Percentiles rank a stretch among this genome's conserved stretches.
These are phyloP conservation scores for Doryteuthis pealeii DNA, from an alignment of 1,140 invertebrate genomes.

Conservation along the genomic window DNA sequence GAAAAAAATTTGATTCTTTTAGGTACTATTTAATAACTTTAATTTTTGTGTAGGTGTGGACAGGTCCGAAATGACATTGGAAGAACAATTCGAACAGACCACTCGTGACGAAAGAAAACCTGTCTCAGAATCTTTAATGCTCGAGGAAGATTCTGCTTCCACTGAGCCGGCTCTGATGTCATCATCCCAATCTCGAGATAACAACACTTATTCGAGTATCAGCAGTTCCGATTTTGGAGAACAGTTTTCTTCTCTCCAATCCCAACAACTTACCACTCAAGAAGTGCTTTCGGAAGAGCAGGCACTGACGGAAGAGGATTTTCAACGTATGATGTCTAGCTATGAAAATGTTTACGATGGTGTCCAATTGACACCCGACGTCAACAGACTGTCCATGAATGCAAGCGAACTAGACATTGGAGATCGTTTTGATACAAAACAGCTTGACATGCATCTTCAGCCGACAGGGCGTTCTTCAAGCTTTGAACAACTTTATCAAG, in stretches of 20 bases:
- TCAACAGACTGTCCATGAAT: conserved; percentile 25
- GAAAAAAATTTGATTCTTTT: too few relatives aligned
- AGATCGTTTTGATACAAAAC: conserved; percentile 47
- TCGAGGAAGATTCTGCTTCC: neutral
- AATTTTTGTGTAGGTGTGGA: conserved; percentile 4
- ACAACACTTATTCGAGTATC: conserved; percentile 9
- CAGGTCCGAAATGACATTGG: neutral
- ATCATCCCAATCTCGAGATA: conserved; percentile 6
- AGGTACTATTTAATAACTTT: too few relatives aligned
- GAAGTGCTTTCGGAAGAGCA: conserved; percentile 14
- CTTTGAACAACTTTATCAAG: conserved; percentile 45
- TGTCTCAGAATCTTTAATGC: neutral
- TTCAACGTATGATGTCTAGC: conserved; percentile 32
- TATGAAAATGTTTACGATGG: conserved; percentile 49
- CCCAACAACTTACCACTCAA: conserved; percentile 30
- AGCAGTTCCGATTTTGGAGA: conserved; percentile 19
- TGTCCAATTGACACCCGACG: conserved; percentile 36
- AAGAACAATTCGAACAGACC: neutral
- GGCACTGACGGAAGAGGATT: conserved; percentile 18
- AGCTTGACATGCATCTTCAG: conserved; percentile 36
- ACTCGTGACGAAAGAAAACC: neutral
- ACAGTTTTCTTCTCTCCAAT: conserved; percentile 7
- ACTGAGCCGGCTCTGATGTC: neutral
- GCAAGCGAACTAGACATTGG: conserved; percentile 44
- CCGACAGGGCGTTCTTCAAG: conserved; percentile 35